A percentile compares a stretch with the other conserved stretches of the same genome.
phyloP scores from a whole-genome alignment of 2,797 vertebrate genomes.

The Prionace glauca region DNA sequence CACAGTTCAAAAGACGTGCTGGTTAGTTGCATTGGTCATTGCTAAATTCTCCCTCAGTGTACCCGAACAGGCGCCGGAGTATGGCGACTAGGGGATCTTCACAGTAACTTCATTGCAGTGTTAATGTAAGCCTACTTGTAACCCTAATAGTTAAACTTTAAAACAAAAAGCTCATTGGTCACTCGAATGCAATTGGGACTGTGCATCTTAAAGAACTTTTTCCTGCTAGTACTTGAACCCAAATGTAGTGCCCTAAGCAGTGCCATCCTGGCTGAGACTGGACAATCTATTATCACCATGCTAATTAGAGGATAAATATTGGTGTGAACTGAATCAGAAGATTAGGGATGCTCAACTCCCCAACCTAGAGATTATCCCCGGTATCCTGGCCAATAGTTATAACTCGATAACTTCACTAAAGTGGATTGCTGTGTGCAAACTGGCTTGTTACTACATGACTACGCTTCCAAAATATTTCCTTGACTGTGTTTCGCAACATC shows the following conservation, averaged over 20 bases:
- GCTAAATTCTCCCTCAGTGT: too few relatives aligned
- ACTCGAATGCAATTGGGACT: not conserved
- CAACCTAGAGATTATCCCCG: not conserved
- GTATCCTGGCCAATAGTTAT: not conserved
- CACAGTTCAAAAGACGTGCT: too few relatives aligned
- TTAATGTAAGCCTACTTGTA: too few relatives aligned
- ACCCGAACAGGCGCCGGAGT: too few relatives aligned
- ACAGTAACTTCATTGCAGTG: too few relatives aligned
- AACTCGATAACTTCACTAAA: not conserved
- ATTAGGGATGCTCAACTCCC: not conserved
- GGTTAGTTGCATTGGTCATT: too few relatives aligned
- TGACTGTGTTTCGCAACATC: not conserved
- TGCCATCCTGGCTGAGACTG: not conserved
- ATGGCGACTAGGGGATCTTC: too few relatives aligned
- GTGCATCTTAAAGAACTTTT: not conserved
- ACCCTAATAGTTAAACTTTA: too few relatives aligned
- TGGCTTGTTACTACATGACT: not conserved
- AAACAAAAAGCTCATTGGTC: not conserved
- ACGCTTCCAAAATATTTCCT: not conserved
- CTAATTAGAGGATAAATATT: not conserved
- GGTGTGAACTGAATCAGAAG: not conserved
- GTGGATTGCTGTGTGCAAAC: not conserved
- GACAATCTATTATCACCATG: not conserved
- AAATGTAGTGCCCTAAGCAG: not conserved
- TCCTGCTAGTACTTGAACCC: not conserved